Base-by-base conservation (phyloP, 2,797 vertebrate genomes). In the Brachymystax lenok region DNA sequence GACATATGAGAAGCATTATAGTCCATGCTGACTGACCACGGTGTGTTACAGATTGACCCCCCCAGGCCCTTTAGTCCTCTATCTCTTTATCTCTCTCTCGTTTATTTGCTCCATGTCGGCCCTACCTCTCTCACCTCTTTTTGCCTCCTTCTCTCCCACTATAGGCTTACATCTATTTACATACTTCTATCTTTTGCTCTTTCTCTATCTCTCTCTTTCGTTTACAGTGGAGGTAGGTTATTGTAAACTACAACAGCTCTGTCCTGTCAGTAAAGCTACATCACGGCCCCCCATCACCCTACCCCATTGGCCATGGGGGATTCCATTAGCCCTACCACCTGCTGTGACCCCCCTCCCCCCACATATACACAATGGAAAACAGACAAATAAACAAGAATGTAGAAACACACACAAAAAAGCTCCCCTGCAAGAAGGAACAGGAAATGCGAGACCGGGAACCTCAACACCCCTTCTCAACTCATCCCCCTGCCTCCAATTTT, bases 251-350 rank as follows among this genome's bases (percentile, higher is more conserved):
- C 94, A 90, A 92, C 87, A 93, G 92, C 40, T 93, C 92, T 95
- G 95, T 95, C 95, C 92, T 95, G 95, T 95, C 95, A 95, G 95
- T 95, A 94, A 90, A 89, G 92, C 95, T 95, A 94, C 90, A 95
- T 96, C 94, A 95, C 88, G 88, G 88, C 12, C 24, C 75, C 74
- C 79, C 10, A 66, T 51, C 51, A 35, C n/a, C n/a, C 51, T 12
- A 10, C 27, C 54, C 24, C 50, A 21, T 88, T 92, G 92, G 93
- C 92, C 92, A 91, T 92, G 88, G 91, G 91, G 54, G 70, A 69
- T 76, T 82, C 81, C 75, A 77, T 79, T 77, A 82, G 71, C 24
- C 68, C 89, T 91, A 92, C 94, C 95, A 95, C 95, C 95, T 96
- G 95, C 95, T 95, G 94, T 88, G 94, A 89, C 91, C 51, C n/a